phyloP scores from a whole-genome alignment of 2,888 invertebrate species.

The Drosophila colorata region DNA sequence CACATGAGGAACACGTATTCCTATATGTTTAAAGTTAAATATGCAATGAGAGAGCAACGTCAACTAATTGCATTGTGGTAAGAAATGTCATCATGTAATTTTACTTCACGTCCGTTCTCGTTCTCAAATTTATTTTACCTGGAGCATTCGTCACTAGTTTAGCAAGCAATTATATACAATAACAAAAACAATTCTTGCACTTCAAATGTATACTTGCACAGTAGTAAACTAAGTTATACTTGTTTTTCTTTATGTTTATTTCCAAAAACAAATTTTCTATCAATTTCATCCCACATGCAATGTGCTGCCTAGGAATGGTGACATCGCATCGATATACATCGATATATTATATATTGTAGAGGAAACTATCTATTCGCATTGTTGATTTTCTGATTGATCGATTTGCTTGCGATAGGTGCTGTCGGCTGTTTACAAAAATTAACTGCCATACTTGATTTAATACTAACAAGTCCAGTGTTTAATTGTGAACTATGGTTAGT shows the following conservation, averaged over 20 bases:
- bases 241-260: conserved; percentile 39
- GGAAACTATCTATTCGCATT: neutral
- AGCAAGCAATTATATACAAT: conserved; percentile 57
- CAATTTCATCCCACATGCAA: conserved; percentile 69
- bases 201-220: conserved; percentile 24
- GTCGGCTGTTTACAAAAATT: neutral
- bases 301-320: conserved; percentile 58
- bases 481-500: no score
- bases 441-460: neutral
- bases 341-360: conserved; percentile 17
- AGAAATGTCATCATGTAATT: conserved; percentile 69
- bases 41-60: conserved; percentile 16
- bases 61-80: conserved; percentile 42
- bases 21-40: neutral
- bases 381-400: conserved; percentile 7
- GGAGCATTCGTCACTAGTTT: conserved; percentile 44
- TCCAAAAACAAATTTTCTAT: conserved; percentile 53
- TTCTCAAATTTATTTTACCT: conserved; percentile 52
- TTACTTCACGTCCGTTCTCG: conserved; percentile 36
- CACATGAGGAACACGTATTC: neutral
- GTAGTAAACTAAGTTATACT: conserved; percentile 25
- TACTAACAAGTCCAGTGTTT: neutral
- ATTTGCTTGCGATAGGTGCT: neutral
- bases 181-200: conserved; percentile 33
- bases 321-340: conserved; percentile 28